These are phyloP conservation scores for Heliconius cydno DNA, from an alignment of 2,888 invertebrate genomes.

Conservation along the genomic window DNA sequence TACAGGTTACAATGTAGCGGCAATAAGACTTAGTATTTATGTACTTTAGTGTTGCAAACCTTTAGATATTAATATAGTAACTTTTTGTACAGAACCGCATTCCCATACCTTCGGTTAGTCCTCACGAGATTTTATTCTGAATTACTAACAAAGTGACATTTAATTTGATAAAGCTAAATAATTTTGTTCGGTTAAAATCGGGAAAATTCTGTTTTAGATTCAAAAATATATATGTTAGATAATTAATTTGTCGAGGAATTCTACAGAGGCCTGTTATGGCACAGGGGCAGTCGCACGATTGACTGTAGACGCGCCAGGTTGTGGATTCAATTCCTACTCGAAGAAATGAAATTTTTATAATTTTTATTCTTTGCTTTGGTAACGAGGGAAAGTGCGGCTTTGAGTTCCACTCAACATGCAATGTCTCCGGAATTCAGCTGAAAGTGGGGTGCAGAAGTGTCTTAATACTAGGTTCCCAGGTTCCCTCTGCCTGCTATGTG, in stretches of 20 bases:
- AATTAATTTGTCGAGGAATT: not conserved
- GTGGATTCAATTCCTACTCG: too few relatives aligned
- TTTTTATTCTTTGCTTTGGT: too few relatives aligned
- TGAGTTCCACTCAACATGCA: too few relatives aligned
- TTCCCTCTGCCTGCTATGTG: too few relatives aligned
- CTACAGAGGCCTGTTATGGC: not conserved
- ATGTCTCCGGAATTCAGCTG: too few relatives aligned
- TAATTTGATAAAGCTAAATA: not conserved
- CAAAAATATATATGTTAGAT: not conserved
- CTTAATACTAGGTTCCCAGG: too few relatives aligned
- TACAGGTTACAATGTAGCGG: slow-evolving; percentile 9
- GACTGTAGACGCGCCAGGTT: too few relatives aligned
- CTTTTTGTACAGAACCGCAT: not conserved
- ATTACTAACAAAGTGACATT: not conserved
- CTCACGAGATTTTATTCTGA: not conserved
- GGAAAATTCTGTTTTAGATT: not conserved
- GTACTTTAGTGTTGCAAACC: slow-evolving; percentile 1
- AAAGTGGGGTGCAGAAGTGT: too few relatives aligned
- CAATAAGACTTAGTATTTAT: slow-evolving; percentile 21
- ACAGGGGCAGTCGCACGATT: too few relatives aligned
- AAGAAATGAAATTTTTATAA: too few relatives aligned
- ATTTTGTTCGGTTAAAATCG: not conserved
- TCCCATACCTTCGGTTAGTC: slow-evolving; percentile 3
- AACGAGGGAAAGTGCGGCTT: too few relatives aligned
- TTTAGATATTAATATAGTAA: slow-evolving; percentile 5